Evolutionary conservation across 2,888 invertebrate genomes (phyloP).

Genomic region (Andrena bicolor): DNA sequence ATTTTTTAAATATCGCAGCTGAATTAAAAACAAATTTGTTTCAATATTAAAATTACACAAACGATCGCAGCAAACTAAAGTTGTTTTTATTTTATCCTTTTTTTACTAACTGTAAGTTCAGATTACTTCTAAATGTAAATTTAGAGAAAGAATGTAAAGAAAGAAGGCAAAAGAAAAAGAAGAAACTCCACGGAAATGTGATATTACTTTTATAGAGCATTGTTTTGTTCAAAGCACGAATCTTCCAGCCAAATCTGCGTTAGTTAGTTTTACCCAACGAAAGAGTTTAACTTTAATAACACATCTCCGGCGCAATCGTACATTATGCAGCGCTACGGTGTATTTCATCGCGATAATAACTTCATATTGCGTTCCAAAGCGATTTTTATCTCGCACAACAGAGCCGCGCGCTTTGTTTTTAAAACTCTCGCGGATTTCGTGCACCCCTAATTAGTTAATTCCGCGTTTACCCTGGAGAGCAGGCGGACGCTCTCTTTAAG

Average conservation of each 20-base stretch:
- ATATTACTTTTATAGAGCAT: neutral
- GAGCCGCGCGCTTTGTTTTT: slow-evolving; percentile 32
- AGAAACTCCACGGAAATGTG: neutral
- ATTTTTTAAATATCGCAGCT: neutral
- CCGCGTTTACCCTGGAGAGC: slow-evolving; percentile 13
- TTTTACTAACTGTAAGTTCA: neutral
- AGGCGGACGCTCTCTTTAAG: slow-evolving; percentile 32
- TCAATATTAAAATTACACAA: too few species aligned
- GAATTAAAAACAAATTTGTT: neutral
- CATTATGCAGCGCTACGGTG: neutral
- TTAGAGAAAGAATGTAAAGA: neutral
- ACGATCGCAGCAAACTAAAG: neutral
- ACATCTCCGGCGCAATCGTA: neutral
- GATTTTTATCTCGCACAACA: slow-evolving; percentile 32
- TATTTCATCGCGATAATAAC: slow-evolving; percentile 24
- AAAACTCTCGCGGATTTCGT: slow-evolving; percentile 13
- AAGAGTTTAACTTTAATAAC: neutral
- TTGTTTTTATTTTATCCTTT: neutral
- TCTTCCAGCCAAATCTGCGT: neutral
- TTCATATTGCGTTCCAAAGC: slow-evolving; percentile 24
- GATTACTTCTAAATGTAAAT: neutral
- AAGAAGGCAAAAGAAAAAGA: neutral
- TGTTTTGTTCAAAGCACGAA: neutral
- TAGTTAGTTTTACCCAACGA: slow-evolving; percentile 19
- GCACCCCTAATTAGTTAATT: slow-evolving; percentile 34